Evolutionary conservation across 2,113 vertebrate genomes (phyloP).

Genomic region (Microtus ochrogaster): DNA sequence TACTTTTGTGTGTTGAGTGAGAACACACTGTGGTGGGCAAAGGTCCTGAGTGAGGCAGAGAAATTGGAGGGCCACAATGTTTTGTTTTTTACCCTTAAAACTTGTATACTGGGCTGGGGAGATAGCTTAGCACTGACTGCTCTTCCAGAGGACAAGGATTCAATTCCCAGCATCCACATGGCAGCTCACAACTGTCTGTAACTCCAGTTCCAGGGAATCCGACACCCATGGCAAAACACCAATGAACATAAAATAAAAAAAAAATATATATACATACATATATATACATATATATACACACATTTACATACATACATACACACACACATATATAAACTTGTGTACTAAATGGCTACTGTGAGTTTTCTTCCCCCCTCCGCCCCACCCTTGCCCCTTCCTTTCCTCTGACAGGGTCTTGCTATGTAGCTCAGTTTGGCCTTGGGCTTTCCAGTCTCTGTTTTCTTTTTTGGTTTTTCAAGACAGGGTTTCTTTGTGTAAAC

Average conservation of each 20-base stretch:
- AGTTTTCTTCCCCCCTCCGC: background rate
- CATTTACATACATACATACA: too few relatives aligned
- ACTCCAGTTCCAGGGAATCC: too few relatives aligned
- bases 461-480: background rate
- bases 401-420: too few relatives aligned
- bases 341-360: background rate
- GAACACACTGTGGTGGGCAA: rapidly evolving
- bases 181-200: too few relatives aligned
- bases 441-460: background rate
- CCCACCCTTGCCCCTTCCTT: too few relatives aligned
- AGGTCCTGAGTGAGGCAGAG: too few relatives aligned
- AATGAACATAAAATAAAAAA: too few relatives aligned
- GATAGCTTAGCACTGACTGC: too few relatives aligned
- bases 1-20: background rate
- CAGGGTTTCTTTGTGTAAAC: background rate
- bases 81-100: background rate
- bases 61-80: background rate
- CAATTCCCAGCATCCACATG: too few relatives aligned
- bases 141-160: too few relatives aligned
- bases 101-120: background rate
- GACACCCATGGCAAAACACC: too few relatives aligned
- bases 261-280: too few relatives aligned
- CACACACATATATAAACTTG: background rate
- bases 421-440: background rate
- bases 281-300: rapidly evolving